Evolutionary conservation across 1,140 invertebrate species (phyloP), one percentile per base, ranked within the genome.

Genomic region (Delia radicum): DNA sequence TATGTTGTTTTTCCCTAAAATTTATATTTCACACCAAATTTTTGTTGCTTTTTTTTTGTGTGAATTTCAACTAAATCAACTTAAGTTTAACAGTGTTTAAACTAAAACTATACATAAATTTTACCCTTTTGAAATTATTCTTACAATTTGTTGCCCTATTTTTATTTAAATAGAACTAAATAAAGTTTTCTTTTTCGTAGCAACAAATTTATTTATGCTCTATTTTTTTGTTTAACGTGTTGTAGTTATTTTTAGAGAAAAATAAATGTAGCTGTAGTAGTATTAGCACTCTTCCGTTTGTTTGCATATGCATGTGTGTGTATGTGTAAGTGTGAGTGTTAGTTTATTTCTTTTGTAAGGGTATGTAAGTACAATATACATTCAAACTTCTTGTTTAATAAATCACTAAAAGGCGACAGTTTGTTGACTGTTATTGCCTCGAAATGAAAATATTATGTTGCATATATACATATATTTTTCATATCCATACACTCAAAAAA

Each of bases 361-460:
- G 15, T 15, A 21, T 21, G 48, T 21, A 3, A 55, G 48, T 21
- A 21, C 18, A 28, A n/a, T 29, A 31, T 67, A 7, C 13, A 15
- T 55, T 55, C 48, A 21, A 67, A 67, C 27, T 67, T 31, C 63
- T 18, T 15, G 29, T 31, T 67, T 18, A 69, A 69, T 69, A 69
- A 69, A 69, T 69, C 65, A 69, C 65, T 69, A 69, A 28, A 69
- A 33, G 65, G 29, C 65, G 65, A 69, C 65, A 69, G 65, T 69
- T 69, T 69, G 65, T 33, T 69, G 65, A 69, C 65, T 69, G 65
- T 69, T 69, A 69, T 69, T 69, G 65, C 65, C 65, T 69, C 65
- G 21, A 69, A 69, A 69, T 69, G 65, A 69, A 69, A 69, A 69
- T 69, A 69, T 69, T 69, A 33, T 69, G 65, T 69, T 69, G 65